Percentiles rank a stretch among this genome's conserved stretches.
phyloP scores from a whole-genome alignment of 2,113 vertebrate species.

The Microcebus tavaratra region DNA sequence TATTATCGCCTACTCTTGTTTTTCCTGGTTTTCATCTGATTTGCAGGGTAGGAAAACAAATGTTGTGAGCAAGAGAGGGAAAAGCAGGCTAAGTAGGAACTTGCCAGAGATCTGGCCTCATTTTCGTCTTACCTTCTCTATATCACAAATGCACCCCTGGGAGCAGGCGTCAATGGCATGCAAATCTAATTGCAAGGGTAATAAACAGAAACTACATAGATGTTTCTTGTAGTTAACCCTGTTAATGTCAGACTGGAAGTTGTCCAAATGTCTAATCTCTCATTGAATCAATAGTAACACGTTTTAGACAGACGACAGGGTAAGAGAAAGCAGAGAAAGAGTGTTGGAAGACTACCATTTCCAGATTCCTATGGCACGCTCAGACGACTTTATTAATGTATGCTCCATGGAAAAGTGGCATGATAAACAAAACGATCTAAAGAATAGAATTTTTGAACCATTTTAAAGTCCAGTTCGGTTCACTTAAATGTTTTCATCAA shows the following conservation, averaged over 20 bases:
- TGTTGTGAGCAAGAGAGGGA: constrained; percentile 75
- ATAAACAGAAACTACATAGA: constrained; percentile 77
- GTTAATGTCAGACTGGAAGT: constrained; percentile 73
- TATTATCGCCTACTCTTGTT: constrained; percentile 77
- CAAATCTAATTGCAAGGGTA: constrained; percentile 83
- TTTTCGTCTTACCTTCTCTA: constrained; percentile 75
- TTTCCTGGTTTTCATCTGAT: constrained; percentile 80
- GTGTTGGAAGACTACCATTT: constrained; percentile 1
- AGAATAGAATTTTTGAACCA: neutral
- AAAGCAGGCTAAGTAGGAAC: constrained; percentile 74
- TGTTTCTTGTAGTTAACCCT: constrained; percentile 69
- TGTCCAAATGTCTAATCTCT: constrained; percentile 75
- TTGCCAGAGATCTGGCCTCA: constrained; percentile 72
- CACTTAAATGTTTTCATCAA: neutral
- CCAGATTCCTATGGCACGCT: neutral
- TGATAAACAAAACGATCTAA: neutral
- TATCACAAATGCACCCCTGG: constrained; percentile 72
- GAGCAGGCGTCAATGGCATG: constrained; percentile 74
- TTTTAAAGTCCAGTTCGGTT: neutral
- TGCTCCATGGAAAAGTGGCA: neutral
- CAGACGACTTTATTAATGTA: neutral
- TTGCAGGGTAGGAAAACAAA: constrained; percentile 78
- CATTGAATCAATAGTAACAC: constrained; percentile 70
- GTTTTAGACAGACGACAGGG: constrained; percentile 62
- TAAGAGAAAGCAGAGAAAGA: neutral